These are phyloP conservation scores for Nymphalis c-album DNA, from an alignment of 2,888 invertebrate genomes.

Conservation along the genomic window DNA sequence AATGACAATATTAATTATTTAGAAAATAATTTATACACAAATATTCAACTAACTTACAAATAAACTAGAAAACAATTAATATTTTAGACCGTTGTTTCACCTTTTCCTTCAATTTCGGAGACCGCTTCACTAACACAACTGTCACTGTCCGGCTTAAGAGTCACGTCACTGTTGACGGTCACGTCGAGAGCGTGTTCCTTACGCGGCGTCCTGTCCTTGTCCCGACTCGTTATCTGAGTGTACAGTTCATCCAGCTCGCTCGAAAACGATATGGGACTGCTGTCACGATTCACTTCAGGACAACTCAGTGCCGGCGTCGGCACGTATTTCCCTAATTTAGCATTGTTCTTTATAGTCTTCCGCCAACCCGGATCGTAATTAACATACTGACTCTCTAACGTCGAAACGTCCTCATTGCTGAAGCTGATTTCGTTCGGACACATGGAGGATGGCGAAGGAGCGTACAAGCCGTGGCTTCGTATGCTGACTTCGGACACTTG, in stretches of 20 bases:
- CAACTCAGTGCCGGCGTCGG: conserved; percentile 70
- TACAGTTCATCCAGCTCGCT: conserved; percentile 86
- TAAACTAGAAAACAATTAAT: background rate
- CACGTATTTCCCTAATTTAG: conserved; percentile 68
- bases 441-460: conserved; percentile 81
- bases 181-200: conserved; percentile 63
- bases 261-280: conserved; percentile 69
- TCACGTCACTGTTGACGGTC: conserved; percentile 73
- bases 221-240: conserved; percentile 83
- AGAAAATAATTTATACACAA: too few relatives aligned
- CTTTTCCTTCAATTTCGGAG: conserved; percentile 65
- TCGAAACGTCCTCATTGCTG: conserved; percentile 76
- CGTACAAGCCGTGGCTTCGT: conserved; percentile 83
- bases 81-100: conserved; percentile 67
- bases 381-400: conserved; percentile 78
- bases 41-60: background rate
- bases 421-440: conserved; percentile 77
- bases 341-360: conserved; percentile 69
- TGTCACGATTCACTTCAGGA: conserved; percentile 72
- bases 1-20: too few relatives aligned
- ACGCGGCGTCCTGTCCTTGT: conserved; percentile 58
- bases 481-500: conserved; percentile 85
- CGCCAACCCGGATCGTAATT: conserved; percentile 81
- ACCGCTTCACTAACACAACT: conserved; percentile 76
- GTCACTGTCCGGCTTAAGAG: conserved; percentile 74